Conservation (phyloP, 2,113 vertebrate species). For the Poecile atricapillus region DNA sequence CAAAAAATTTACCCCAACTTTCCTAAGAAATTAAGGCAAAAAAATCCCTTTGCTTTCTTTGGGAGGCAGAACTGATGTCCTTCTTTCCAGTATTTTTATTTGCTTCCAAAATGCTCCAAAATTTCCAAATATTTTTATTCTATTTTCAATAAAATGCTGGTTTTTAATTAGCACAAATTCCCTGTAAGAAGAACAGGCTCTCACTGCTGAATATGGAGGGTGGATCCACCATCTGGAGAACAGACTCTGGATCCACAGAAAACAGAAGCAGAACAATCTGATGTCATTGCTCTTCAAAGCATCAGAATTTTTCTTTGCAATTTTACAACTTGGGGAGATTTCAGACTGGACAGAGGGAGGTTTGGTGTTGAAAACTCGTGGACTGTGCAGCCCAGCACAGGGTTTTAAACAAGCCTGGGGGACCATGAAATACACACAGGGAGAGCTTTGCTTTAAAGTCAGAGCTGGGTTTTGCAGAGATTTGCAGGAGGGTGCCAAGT, state of each 20-base stretch:
- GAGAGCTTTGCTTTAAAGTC: background rate
- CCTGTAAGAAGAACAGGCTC: background rate
- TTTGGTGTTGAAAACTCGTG: background rate
- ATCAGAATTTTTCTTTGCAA: background rate
- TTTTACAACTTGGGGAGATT: background rate
- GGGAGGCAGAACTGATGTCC: background rate
- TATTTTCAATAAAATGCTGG: background rate
- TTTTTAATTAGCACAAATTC: background rate
- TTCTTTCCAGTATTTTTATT: background rate
- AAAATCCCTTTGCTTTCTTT: background rate
- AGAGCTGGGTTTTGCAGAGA: background rate
- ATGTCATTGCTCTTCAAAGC: background rate
- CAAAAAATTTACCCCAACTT: background rate
- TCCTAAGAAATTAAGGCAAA: background rate
- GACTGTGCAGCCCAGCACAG: accelerated
- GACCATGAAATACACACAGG: background rate
- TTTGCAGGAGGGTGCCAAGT: background rate
- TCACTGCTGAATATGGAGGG: background rate
- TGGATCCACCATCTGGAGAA: background rate
- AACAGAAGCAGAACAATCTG: background rate
- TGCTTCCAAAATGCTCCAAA: background rate
- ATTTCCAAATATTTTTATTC: background rate
- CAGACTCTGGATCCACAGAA: background rate
- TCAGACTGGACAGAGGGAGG: background rate
- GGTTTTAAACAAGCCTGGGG: background rate